Base-by-base conservation (phyloP, 2,888 invertebrate genomes). In the Bhutanitis thaidina region DNA sequence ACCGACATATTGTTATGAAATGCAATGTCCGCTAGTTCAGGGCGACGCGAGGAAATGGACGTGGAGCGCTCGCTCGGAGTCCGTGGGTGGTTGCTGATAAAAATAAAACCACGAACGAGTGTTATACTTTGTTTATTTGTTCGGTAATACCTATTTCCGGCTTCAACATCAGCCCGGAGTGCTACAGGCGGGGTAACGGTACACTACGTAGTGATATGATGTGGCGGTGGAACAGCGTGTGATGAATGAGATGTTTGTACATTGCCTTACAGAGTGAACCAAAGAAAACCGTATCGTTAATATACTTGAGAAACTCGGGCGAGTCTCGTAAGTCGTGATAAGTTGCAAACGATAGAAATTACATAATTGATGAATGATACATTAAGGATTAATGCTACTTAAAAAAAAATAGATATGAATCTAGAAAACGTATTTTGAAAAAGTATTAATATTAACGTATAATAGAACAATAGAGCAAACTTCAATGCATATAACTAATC, bases 71-170 rank as follows among this genome's bases (percentile, higher is more conserved):
- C 16, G 15, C 1, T 15, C 14, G 8, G 7, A 35, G 15, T 8
- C 4, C 9, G 35, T 48, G 39, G 40, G 47, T 10, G 32, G 16
- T 32, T 34, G 38, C 10, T 7, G 49, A n/a, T 39, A 39, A 30
- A 51, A 51, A 51, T 50, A 51, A 51, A 40, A 51, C 50, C 7
- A 10, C 29, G 7, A 13, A 40, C 7, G 9, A 29, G 20, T 14
- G 27, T 34, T 40, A 36, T 36, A 40, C 29, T 20, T 9, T 29
- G 50, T 51, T 45, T 45, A 51, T 40, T 51, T 35, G 7, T 34
- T 15, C 10, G 20, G 29, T 36, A 15, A 45, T 30, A 40, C n/a
- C 15, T 14, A 51, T 45, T 25, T 16, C 12, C 35, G 44, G 27
- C 30, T 50, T 27, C 10, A 39, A 50, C 44, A 40, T 34, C 13